Conservation (phyloP, 1,140 invertebrate species). For the Leptinotarsa undecemlineata region DNA sequence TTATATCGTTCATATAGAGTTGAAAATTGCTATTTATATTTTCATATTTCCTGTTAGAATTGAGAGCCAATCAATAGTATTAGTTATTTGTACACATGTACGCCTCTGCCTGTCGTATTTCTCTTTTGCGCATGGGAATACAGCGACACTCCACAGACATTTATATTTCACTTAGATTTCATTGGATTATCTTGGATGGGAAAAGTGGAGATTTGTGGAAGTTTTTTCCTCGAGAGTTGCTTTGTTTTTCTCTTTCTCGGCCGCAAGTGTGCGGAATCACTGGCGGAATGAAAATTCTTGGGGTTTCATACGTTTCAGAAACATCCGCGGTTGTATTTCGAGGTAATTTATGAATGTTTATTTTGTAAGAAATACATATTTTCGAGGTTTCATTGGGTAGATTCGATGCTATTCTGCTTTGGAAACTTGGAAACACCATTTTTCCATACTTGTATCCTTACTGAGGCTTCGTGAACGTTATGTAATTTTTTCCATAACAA, state of each 20-base stretch:
- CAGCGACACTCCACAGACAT: constrained; percentile 30
- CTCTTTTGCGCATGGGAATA: constrained; percentile 12
- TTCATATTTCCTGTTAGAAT: too few relatives aligned
- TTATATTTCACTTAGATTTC: constrained; percentile 38
- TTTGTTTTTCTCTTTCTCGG: constrained; percentile 23
- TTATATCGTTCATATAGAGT: too few relatives aligned
- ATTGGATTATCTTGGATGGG: constrained; percentile 33
- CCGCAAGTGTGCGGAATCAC: constrained; percentile 25
- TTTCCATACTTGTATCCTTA: too few relatives aligned
- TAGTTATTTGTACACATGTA: too few relatives aligned
- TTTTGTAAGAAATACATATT: background rate
- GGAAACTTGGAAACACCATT: too few relatives aligned
- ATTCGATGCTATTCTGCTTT: too few relatives aligned
- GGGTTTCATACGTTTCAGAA: constrained; percentile 4
- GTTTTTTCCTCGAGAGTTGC: constrained; percentile 24
- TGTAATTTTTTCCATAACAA: too few relatives aligned
- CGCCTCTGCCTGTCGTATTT: constrained; percentile 19
- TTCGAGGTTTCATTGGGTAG: too few relatives aligned
- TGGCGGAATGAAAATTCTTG: constrained; percentile 16
- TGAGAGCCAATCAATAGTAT: too few relatives aligned
- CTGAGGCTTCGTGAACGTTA: too few relatives aligned
- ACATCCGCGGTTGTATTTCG: background rate
- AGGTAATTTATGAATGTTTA: background rate
- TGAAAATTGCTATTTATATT: too few relatives aligned
- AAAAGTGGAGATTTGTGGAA: constrained; percentile 35